Evolutionary conservation across 2,113 vertebrate species (phyloP), one percentile per base, ranked within the genome.

Genomic region (Henicopernis longicauda): DNA sequence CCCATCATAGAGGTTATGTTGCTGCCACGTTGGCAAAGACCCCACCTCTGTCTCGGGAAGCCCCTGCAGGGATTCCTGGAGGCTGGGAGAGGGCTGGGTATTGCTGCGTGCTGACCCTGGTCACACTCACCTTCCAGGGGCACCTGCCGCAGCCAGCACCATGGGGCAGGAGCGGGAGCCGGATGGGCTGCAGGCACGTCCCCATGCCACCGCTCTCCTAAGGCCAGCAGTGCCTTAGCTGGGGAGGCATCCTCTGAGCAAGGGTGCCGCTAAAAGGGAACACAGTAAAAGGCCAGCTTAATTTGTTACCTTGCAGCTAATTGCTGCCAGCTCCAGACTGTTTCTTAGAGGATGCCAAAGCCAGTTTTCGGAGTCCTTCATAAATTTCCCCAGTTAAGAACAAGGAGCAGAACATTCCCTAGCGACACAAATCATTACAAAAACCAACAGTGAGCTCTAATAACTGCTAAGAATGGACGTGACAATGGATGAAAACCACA

Each of bases 401-500:
- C 34, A 27, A 20, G 72, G 47, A 72, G 63, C 67, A 77, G 34
- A 70, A 40, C 9, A 21, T 69, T 69, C 26, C 16, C 20, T 59
- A 9, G 22, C 52, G 76, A 63, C 62, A 59, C 3, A 42, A 74
- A 63, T 4, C 27, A 47, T 45, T 86, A 63, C 25, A 67, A 36
- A 86, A 89, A 93, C 15, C 89, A 77, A 62, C 47, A 38, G 40
- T 20, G 16, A 80, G 7, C 9, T 61, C 40, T 59, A 23, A 14
- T 2, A 72, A 21, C 26, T 1, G 1, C 59, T 70, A 11, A 74
- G 34, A 84, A 78, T 0, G 2, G 16, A 42, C 0, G 2, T 52
- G 62, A 58, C 27, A 61, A 15, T 22, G 32, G 50, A 42, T 55
- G 49, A 70, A 52, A 86, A 36, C 16, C 13, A 65, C 72, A 25